Percentiles rank a stretch among this genome's conserved stretches.
phyloP scores from a whole-genome alignment of 1,140 invertebrate genomes.

The Monomorium pharaonis region DNA sequence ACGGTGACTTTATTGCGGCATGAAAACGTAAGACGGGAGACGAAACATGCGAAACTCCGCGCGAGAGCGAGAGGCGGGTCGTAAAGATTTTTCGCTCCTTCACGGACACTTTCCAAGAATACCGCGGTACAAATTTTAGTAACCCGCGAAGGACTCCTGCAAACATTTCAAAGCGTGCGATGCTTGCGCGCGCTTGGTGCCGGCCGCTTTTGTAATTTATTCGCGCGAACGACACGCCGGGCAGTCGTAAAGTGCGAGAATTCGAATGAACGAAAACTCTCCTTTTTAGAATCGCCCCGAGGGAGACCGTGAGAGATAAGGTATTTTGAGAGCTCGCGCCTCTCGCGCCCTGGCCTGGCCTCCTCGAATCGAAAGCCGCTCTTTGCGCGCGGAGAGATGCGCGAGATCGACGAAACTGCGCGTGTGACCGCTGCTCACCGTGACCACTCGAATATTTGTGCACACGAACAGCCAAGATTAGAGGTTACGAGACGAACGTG shows the following conservation, averaged over 20 bases:
- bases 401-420: neutral
- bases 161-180: neutral
- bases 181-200: neutral
- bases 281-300: constrained; percentile 7
- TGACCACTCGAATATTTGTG: neutral
- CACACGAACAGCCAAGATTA: neutral
- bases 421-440: neutral
- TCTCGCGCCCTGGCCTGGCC: neutral
- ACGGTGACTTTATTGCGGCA: constrained; percentile 31
- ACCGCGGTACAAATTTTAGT: constrained; percentile 10
- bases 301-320: neutral
- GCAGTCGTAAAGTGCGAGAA: neutral
- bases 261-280: constrained; percentile 1
- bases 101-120: constrained; percentile 25
- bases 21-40: neutral
- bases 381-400: constrained; percentile 28
- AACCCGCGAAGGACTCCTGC: constrained; percentile 25
- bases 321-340: neutral
- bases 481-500: constrained; percentile 32
- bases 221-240: neutral
- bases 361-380: neutral
- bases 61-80: neutral
- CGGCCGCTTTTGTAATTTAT: neutral
- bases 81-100: constrained; percentile 33
- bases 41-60: constrained; percentile 1